Percentiles rank a stretch among this genome's conserved stretches.
These are phyloP conservation scores for Marmota monax DNA, from an alignment of 2,113 vertebrate species.

Conservation along the genomic window DNA sequence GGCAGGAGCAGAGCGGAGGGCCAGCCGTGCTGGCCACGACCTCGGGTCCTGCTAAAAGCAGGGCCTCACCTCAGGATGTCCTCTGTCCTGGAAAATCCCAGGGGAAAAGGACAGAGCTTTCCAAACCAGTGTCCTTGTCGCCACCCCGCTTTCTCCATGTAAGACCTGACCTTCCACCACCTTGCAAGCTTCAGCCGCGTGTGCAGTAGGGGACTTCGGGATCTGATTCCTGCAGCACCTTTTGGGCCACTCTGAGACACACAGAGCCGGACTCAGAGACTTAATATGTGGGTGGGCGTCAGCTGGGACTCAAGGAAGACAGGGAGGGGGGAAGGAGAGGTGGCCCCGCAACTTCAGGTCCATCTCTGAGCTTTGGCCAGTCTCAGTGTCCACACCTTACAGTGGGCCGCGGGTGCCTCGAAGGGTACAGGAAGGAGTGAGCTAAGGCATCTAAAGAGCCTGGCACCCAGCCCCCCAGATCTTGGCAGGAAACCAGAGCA, in stretches of 20 bases:
- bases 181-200: background rate
- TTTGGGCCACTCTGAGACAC: background rate
- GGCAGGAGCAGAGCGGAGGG: background rate
- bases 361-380: background rate
- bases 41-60: background rate
- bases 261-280: background rate
- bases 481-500: too few species aligned
- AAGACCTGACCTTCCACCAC: background rate
- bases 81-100: background rate
- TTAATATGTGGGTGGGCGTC: rapidly evolving
- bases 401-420: background rate
- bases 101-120: too few species aligned
- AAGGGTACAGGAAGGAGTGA: background rate
- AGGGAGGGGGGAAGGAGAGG: background rate
- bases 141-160: background rate
- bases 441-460: background rate
- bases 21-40: rapidly evolving
- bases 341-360: background rate
- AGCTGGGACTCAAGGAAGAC: background rate
- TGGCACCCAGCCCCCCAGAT: too few species aligned
- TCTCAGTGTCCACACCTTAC: background rate
- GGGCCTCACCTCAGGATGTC: background rate
- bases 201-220: background rate
- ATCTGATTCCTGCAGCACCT: background rate
- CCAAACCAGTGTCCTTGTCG: rapidly evolving